These are phyloP conservation scores for Lasioglossum vierecki DNA, from an alignment of 2,888 invertebrate species.

Conservation along the genomic window DNA sequence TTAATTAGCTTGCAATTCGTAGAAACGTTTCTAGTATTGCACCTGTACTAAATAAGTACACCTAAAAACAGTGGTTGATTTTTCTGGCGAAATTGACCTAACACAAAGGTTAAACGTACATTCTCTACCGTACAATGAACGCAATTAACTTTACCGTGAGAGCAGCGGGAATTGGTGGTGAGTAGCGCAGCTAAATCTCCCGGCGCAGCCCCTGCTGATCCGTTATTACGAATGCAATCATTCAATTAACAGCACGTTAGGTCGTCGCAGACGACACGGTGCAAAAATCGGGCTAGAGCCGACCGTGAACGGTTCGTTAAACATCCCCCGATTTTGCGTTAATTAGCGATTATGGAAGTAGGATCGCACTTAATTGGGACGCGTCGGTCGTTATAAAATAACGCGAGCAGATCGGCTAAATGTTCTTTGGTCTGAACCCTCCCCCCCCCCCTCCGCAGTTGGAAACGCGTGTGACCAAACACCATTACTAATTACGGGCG, in stretches of 20 bases:
- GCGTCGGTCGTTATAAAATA: conserved; percentile 53
- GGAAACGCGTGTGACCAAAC: conserved; percentile 64
- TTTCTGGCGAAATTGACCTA: not conserved
- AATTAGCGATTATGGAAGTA: conserved; percentile 64
- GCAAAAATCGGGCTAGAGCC: conserved; percentile 29
- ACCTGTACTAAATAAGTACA: not conserved
- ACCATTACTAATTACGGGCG: conserved; percentile 69
- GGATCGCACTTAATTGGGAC: conserved; percentile 55
- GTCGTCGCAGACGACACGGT: not conserved
- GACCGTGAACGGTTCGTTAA: conserved; percentile 49
- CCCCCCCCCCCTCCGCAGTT: conserved; percentile 4
- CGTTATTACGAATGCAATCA: conserved; percentile 34
- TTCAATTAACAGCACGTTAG: conserved; percentile 48
- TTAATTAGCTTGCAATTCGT: not conserved
- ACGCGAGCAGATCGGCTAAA: conserved; percentile 51
- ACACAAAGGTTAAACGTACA: conserved; percentile 1
- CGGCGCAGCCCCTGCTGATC: not conserved
- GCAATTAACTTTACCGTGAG: not conserved
- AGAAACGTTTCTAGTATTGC: not conserved
- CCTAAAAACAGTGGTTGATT: not conserved
- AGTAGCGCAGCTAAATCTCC: conserved; percentile 15
- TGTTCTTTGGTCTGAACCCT: conserved; percentile 36
- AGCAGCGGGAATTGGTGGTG: conserved; percentile 30
- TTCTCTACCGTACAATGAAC: not conserved
- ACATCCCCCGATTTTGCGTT: conserved; percentile 52